A percentile compares a stretch with the other conserved stretches of the same genome.
Conservation (phyloP, 2,113 vertebrate genomes). For the Barbus barbus region DNA sequence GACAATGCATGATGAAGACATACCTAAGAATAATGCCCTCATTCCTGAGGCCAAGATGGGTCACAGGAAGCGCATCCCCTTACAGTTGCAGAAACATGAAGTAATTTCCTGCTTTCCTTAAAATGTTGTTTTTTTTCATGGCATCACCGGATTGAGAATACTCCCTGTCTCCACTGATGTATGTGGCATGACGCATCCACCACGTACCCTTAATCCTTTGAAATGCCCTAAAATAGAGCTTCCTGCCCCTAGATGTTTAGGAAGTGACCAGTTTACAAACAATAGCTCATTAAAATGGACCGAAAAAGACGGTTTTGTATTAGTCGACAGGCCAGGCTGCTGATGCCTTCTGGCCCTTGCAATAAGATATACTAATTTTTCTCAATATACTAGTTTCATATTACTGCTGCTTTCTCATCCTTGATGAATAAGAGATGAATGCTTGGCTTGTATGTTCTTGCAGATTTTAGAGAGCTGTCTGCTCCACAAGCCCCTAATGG, state of each 20-base stretch:
- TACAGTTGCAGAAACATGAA: constrained; percentile 52
- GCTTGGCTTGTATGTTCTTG: constrained; percentile 57
- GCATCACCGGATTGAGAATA: constrained; percentile 26
- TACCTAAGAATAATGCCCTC: constrained; percentile 59
- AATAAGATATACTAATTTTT: not conserved
- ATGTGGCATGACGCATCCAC: constrained; percentile 64
- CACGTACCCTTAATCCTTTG: constrained; percentile 37
- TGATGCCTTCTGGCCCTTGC: constrained; percentile 43
- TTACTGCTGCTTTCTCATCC: constrained; percentile 62
- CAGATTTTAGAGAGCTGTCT: constrained; percentile 57
- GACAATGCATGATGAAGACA: constrained; percentile 47
- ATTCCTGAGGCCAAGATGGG: constrained; percentile 52
- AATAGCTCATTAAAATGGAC: constrained; percentile 62
- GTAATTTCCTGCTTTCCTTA: constrained; percentile 69
- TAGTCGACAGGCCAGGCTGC: constrained; percentile 54
- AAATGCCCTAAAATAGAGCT: constrained; percentile 19
- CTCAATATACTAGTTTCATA: constrained; percentile 38
- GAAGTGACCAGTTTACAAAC: constrained; percentile 39
- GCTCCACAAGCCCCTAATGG: constrained; percentile 64
- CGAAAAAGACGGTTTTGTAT: constrained; percentile 41
- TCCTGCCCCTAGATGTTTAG: constrained; percentile 15
- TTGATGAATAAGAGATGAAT: constrained; percentile 69
- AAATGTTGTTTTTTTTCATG: constrained; percentile 52
- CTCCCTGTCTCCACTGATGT: constrained; percentile 54
- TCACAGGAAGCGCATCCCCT: constrained; percentile 62